phyloP scores from a whole-genome alignment of 1,140 invertebrate genomes.

The Drosophila pandora region DNA sequence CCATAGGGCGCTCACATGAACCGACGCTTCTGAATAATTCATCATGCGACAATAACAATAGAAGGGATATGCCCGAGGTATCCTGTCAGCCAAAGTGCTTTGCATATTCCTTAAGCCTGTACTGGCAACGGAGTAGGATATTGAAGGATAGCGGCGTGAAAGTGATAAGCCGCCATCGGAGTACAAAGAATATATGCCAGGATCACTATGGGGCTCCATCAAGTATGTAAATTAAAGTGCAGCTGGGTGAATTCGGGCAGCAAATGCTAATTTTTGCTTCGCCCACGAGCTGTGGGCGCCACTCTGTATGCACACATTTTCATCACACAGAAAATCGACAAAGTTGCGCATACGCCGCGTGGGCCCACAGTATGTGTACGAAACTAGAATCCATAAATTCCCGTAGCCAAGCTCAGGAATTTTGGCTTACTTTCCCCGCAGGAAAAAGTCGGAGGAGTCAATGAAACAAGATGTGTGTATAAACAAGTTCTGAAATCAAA shows the following conservation, averaged over 20 bases:
- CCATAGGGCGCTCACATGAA: conserved; percentile 13
- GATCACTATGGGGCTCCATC: conserved; percentile 32
- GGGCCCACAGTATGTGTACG: conserved; percentile 28
- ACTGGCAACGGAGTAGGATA: conserved; percentile 4
- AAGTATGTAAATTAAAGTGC: conserved; percentile 49
- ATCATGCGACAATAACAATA: conserved; percentile 48
- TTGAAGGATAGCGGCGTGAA: conserved; percentile 17
- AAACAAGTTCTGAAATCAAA: neutral
- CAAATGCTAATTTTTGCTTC: conserved; percentile 36
- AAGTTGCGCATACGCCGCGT: conserved; percentile 49
- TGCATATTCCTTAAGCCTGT: conserved; percentile 31
- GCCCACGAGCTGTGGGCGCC: conserved; percentile 8
- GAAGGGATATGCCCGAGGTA: conserved; percentile 30
- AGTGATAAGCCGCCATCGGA: conserved; percentile 15
- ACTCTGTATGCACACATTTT: conserved; percentile 40
- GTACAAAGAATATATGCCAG: conserved; percentile 8
- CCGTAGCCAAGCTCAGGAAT: conserved; percentile 43
- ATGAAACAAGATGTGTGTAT: neutral
- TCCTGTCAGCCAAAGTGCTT: conserved; percentile 39
- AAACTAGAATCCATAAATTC: conserved; percentile 50
- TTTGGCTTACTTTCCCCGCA: conserved; percentile 53
- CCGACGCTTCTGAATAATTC: conserved; percentile 31
- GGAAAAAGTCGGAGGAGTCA: neutral
- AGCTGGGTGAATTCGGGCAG: conserved; percentile 40
- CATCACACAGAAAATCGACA: conserved; percentile 35